phyloP scores from a whole-genome alignment of 1,140 invertebrate species.

The Heliconius hermathena region DNA sequence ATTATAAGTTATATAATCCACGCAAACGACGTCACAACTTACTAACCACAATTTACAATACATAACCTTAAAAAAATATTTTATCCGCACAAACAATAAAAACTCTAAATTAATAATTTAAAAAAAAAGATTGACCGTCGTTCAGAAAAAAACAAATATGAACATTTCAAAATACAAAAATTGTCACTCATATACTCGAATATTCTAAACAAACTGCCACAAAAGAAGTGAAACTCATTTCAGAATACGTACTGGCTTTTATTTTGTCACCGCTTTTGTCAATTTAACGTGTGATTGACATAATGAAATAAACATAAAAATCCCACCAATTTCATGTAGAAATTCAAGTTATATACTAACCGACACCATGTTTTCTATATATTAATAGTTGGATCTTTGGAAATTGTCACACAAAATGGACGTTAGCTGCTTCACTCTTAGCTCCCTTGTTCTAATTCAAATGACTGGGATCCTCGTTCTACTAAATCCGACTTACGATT shows the following conservation, averaged over 20 bases:
- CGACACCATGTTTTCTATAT: constrained; percentile 5
- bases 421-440: constrained; percentile 50
- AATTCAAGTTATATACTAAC: constrained; percentile 20
- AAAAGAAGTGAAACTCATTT: constrained; percentile 46
- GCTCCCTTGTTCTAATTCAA: constrained; percentile 58
- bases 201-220: constrained; percentile 16
- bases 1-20: no score
- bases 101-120: not conserved
- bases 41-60: no score
- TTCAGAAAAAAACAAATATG: not conserved
- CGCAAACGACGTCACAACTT: no score
- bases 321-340: not conserved
- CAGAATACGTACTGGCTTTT: constrained; percentile 47
- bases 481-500: constrained; percentile 64
- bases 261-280: constrained; percentile 44
- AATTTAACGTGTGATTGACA: constrained; percentile 17
- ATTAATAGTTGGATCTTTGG: not conserved
- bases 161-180: constrained; percentile 10
- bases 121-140: not conserved
- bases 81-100: not conserved
- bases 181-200: constrained; percentile 1
- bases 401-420: constrained; percentile 54
- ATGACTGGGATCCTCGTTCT: constrained; percentile 59
- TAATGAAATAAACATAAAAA: constrained; percentile 19
- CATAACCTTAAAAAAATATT: no score